phyloP scores from a whole-genome alignment of 2,797 vertebrate species.

The Champsocephalus gunnari region DNA sequence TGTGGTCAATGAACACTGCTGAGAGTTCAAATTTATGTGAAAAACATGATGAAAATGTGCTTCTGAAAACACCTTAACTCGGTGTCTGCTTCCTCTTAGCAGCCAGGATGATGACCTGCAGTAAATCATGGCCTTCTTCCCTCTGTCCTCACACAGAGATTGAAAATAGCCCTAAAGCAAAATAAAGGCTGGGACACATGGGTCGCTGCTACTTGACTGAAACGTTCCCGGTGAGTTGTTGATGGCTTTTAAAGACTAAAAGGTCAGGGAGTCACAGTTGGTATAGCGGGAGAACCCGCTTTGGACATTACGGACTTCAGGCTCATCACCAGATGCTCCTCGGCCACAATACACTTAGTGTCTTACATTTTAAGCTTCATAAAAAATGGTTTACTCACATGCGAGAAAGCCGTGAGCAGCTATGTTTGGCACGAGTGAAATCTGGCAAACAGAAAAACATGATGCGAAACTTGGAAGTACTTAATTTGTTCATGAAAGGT shows the following conservation, averaged over 20 bases:
- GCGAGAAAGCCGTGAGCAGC: slow-evolving; percentile 19
- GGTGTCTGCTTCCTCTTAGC: not conserved
- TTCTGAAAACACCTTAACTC: not conserved
- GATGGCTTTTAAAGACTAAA: slow-evolving; percentile 1
- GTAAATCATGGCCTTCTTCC: not conserved
- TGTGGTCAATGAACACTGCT: not conserved
- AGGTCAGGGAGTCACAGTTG: slow-evolving; percentile 16
- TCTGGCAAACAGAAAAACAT: slow-evolving; percentile 17
- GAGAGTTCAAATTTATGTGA: not conserved
- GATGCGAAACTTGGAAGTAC: not conserved
- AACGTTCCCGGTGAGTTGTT: slow-evolving; percentile 5
- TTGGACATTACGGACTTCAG: slow-evolving; percentile 24
- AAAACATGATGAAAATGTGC: not conserved
- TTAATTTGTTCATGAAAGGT: slow-evolving; percentile 27
- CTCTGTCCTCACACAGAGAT: not conserved
- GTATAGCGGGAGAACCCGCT: slow-evolving; percentile 2
- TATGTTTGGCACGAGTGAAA: slow-evolving; percentile 23
- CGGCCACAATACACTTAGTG: slow-evolving; percentile 4
- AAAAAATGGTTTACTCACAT: slow-evolving; percentile 42
- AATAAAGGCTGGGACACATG: not conserved
- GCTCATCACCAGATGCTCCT: slow-evolving; percentile 20
- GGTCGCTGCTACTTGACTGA: not conserved
- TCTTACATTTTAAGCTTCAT: slow-evolving; percentile 10
- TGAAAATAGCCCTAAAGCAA: not conserved
- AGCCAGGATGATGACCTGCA: not conserved